A percentile compares a stretch with the other conserved stretches of the same genome.
Conservation (phyloP, 2,888 invertebrate genomes). For the Clistopyga incitator region DNA sequence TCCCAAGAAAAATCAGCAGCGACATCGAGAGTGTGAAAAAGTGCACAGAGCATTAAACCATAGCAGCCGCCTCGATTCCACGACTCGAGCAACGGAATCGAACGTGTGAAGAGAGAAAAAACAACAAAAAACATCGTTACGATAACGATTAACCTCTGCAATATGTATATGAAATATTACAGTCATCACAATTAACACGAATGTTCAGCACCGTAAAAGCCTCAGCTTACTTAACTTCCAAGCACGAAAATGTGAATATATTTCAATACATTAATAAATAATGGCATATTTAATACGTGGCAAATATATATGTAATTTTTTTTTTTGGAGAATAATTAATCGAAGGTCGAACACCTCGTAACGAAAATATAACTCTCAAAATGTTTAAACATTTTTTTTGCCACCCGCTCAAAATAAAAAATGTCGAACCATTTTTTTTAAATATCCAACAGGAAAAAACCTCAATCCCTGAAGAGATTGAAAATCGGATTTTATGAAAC, state of each 20-base stretch:
- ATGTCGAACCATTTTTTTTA: too few relatives aligned
- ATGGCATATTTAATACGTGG: not conserved
- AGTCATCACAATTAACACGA: conserved; percentile 9
- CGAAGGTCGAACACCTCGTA: not conserved
- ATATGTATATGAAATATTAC: not conserved
- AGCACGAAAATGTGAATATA: not conserved
- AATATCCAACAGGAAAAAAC: too few relatives aligned
- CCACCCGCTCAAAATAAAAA: too few relatives aligned
- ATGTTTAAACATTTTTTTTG: too few relatives aligned
- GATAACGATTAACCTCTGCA: conserved; percentile 1
- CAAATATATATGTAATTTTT: not conserved
- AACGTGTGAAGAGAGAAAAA: conserved; percentile 43
- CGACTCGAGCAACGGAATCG: conserved; percentile 51
- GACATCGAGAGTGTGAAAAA: not conserved
- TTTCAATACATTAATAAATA: not conserved
- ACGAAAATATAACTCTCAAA: not conserved
- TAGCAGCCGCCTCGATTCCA: not conserved
- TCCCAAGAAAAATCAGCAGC: not conserved
- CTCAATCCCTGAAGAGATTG: too few relatives aligned
- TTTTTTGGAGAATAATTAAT: not conserved
- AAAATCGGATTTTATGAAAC: not conserved
- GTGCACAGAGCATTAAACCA: conserved; percentile 6
- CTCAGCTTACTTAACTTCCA: not conserved
- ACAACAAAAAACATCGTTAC: too few relatives aligned
- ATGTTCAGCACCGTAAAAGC: not conserved